Percentiles rank a stretch among this genome's conserved stretches.
phyloP scores from a whole-genome alignment of 2,797 vertebrate species.

The Gymnopithys bicolor region DNA sequence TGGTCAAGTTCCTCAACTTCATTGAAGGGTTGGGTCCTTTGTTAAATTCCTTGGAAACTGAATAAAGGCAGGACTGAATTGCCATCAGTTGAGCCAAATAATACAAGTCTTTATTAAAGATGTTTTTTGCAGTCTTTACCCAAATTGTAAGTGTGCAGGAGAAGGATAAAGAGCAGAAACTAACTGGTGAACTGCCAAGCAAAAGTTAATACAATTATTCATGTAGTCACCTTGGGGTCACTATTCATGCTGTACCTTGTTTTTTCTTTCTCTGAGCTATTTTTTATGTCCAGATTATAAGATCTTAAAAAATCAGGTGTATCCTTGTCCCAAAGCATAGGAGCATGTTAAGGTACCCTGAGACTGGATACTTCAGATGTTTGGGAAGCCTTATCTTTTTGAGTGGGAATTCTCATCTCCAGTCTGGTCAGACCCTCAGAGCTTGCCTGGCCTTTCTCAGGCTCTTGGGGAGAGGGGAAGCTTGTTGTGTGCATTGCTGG shows the following conservation, averaged over 20 bases:
- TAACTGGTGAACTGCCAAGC: not conserved
- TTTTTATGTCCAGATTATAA: not conserved
- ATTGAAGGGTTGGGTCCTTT: not conserved
- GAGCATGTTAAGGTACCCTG: not conserved
- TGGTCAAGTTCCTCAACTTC: not conserved
- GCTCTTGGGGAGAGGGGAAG: not conserved
- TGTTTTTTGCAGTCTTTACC: not conserved
- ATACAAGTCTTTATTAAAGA: not conserved
- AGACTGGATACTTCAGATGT: not conserved
- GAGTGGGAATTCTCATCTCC: not conserved
- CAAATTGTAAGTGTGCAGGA: not conserved
- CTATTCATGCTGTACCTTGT: not conserved
- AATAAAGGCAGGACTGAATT: not conserved
- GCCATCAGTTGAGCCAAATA: not conserved
- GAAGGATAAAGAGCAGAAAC: not conserved
- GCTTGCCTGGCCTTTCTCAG: constrained; percentile 41
- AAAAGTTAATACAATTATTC: not conserved
- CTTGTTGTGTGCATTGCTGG: constrained; percentile 10
- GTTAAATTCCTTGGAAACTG: not conserved
- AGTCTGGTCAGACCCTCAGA: not conserved
- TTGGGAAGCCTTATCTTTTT: not conserved
- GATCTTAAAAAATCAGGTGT: not conserved
- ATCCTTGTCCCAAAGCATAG: not conserved
- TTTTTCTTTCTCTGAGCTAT: not conserved
- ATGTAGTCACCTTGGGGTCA: not conserved